Percentiles rank a stretch among this genome's conserved stretches.
phyloP scores from a whole-genome alignment of 2,113 vertebrate species.

The Pseudois nayaur region DNA sequence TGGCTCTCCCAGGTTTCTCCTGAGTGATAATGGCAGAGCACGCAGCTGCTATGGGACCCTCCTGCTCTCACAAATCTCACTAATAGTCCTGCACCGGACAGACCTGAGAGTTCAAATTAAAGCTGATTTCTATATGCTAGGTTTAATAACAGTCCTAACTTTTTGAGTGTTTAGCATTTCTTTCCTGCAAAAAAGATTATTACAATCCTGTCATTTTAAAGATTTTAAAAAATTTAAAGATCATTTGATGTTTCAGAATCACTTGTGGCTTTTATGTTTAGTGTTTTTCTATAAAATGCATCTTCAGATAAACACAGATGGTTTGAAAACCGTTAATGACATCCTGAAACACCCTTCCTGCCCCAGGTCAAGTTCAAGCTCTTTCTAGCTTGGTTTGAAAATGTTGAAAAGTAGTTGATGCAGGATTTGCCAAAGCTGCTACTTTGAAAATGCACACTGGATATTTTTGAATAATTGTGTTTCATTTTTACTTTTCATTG shows the following conservation, averaged over 20 bases:
- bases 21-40: background rate
- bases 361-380: background rate
- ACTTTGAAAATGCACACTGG: background rate
- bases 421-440: background rate
- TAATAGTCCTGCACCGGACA: background rate
- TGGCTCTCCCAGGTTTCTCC: background rate
- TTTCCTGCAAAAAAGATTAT: background rate
- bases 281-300: background rate
- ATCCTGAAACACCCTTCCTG: background rate
- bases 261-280: background rate
- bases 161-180: background rate
- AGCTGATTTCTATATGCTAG: background rate
- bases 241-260: background rate
- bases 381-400: background rate
- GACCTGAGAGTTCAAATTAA: background rate
- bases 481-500: background rate
- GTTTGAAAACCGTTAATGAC: background rate
- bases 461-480: background rate
- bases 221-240: background rate
- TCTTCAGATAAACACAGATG: background rate
- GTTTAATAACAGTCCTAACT: background rate
- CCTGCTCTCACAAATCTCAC: background rate
- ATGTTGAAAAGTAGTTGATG: background rate
- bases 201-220: background rate
- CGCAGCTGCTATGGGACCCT: background rate